Percentiles rank a stretch among this genome's conserved stretches.
Conservation (phyloP, 2,888 invertebrate species). For the Drosophila atripex region DNA sequence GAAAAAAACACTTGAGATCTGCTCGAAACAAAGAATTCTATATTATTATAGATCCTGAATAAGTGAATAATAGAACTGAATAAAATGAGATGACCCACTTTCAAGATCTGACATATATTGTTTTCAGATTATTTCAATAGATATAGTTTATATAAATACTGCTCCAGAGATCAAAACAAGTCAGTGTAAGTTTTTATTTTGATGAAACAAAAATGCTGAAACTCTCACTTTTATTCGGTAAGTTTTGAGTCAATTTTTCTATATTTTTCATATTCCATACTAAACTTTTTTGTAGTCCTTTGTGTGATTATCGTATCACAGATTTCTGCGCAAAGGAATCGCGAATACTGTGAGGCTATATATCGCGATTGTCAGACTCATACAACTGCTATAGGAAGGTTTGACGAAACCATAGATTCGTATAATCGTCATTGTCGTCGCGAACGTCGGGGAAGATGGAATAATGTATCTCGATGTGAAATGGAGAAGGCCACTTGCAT, state of each 20-base stretch:
- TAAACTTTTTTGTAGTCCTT: not conserved
- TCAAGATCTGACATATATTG: not conserved
- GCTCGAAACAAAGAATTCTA: not conserved
- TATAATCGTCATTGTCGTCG: constrained; percentile 30
- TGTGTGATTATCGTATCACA: constrained; percentile 1
- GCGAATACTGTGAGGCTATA: constrained; percentile 23
- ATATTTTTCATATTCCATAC: not conserved
- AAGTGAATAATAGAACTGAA: no score
- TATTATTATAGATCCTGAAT: no score
- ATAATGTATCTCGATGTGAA: constrained; percentile 26
- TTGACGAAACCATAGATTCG: constrained; percentile 32
- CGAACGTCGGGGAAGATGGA: constrained; percentile 25
- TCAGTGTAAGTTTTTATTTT: not conserved
- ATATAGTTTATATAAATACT: constrained; percentile 24
- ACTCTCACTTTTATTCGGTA: constrained; percentile 14
- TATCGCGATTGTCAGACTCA: constrained; percentile 17
- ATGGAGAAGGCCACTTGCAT: constrained; percentile 40
- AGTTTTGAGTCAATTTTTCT: not conserved
- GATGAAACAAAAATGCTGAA: constrained; percentile 22
- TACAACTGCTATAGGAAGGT: constrained; percentile 18
- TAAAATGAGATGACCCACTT: not conserved
- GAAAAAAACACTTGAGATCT: constrained; percentile 8
- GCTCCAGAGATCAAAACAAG: not conserved
- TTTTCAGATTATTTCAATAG: not conserved
- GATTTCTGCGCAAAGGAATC: constrained; percentile 9